Conservation (phyloP, 1,140 invertebrate genomes). For the Chrysomallon squamiferum region DNA sequence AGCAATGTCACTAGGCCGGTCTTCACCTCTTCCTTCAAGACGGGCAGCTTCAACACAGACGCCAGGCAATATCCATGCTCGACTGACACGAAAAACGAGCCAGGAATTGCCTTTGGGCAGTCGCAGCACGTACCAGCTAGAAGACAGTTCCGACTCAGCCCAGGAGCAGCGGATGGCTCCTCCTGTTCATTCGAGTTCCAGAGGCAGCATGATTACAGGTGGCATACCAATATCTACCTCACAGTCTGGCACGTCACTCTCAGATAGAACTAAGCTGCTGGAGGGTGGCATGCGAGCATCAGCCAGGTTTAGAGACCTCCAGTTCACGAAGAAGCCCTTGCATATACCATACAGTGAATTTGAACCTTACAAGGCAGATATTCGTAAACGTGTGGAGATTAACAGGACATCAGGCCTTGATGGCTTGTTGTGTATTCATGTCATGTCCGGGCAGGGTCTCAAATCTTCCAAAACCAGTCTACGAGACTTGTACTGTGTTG, state of each 20-base stretch:
- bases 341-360: slow-evolving; percentile 60
- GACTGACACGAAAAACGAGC: slow-evolving; percentile 63
- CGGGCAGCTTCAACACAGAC: slow-evolving; percentile 64
- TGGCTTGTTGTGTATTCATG: slow-evolving; percentile 88
- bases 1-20: slow-evolving; percentile 23
- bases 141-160: slow-evolving; percentile 50
- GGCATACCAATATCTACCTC: slow-evolving; percentile 44
- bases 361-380: slow-evolving; percentile 54
- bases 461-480: slow-evolving; percentile 71
- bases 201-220: slow-evolving; percentile 2
- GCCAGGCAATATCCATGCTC: slow-evolving; percentile 72
- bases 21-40: slow-evolving; percentile 47
- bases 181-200: neutral
- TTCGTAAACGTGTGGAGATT: slow-evolving; percentile 44
- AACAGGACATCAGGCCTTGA: slow-evolving; percentile 73
- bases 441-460: slow-evolving; percentile 86
- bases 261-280: slow-evolving; percentile 19
- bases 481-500: slow-evolving; percentile 93
- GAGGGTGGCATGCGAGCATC: slow-evolving; percentile 29
- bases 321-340: slow-evolving; percentile 57
- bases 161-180: slow-evolving; percentile 9
- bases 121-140: slow-evolving; percentile 73
- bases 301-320: slow-evolving; percentile 51
- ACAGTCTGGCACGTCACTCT: slow-evolving; percentile 12
- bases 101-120: slow-evolving; percentile 46